Evolutionary conservation across 2,797 vertebrate genomes (phyloP).

Genomic region (Chelon auratus): DNA sequence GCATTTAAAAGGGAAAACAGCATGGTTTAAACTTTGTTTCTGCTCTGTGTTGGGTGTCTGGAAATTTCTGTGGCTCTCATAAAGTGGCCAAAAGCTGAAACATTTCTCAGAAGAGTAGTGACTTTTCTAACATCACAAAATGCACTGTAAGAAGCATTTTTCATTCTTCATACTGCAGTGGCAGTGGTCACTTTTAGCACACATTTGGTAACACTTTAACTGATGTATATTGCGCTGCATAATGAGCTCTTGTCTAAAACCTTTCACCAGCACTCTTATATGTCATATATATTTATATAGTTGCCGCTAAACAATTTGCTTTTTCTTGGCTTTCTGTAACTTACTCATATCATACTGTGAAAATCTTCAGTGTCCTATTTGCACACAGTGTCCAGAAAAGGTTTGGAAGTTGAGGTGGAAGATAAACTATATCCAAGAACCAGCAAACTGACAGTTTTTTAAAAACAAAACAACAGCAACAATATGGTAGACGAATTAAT

Average conservation of each 20-base stretch:
- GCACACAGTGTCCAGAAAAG: too few relatives aligned
- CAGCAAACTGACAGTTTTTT: not conserved
- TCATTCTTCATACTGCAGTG: slow-evolving; percentile 19
- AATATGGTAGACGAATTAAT: too few relatives aligned
- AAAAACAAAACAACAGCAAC: too few relatives aligned
- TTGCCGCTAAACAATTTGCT: too few relatives aligned
- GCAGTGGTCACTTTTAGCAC: not conserved
- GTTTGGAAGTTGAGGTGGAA: too few relatives aligned
- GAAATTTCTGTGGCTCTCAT: slow-evolving; percentile 50
- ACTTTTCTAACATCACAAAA: slow-evolving; percentile 31
- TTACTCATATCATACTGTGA: too few relatives aligned
- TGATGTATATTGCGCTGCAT: slow-evolving; percentile 1
- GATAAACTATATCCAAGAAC: not conserved
- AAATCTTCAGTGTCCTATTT: too few relatives aligned
- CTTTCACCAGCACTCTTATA: not conserved
- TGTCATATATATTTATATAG: not conserved
- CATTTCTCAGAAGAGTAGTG: slow-evolving; percentile 20
- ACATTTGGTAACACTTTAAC: slow-evolving; percentile 24
- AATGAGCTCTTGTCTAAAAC: not conserved
- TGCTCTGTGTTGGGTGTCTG: slow-evolving; percentile 37
- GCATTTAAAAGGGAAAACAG: slow-evolving; percentile 54
- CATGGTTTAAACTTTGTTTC: slow-evolving; percentile 35
- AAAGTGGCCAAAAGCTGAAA: slow-evolving; percentile 40
- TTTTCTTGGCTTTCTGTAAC: too few relatives aligned
- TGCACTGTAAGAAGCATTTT: slow-evolving; percentile 31